Evolutionary conservation across 2,888 invertebrate genomes (phyloP), one percentile per base, ranked within the genome.

Genomic region (Tinea semifulvella): DNA sequence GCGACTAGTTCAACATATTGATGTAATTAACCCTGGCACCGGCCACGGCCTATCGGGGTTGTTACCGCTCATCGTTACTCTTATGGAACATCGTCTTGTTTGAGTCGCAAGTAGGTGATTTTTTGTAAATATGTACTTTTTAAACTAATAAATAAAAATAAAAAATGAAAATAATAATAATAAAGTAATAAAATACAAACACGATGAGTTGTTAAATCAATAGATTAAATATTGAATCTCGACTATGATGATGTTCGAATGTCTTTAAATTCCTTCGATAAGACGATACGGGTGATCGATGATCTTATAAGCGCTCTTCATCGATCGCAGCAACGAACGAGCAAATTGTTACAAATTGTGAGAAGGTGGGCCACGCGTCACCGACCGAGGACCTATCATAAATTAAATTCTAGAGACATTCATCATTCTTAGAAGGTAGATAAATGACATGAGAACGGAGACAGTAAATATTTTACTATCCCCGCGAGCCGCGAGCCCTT

Each of bases 321-420:
- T 76, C 76, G 77, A 76, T 76, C 74, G 75, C 70, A 77, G 77
- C 77, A 74, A 74, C 74, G 77, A 79, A 77, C 77, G 66, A 77
- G 79, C 79, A 80, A 80, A 80, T 80, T 80, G 79, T 75, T 77
- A 80, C 79, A 80, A 80, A 77, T 77, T 73, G 77, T 75, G 66
- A 68, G 60, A 75, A 72, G 77, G 79, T 77, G 77, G 79, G 73
- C 75, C 65, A 62, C 74, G 75, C 79, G 76, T 79, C 79, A 80
- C 73, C 68, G 69, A 65, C 65, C 65, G 70, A 67, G 70, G 70
- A 68, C 66, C 54, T 63, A 66, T 62, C 68, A 73, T 80, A 76
- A 80, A 80, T 80, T 77, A 79, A 73, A 57, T 55, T 64, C 67
- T 61, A 70, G 66, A 63, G 67, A 68, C 76, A 79, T 80, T 75